A percentile compares a stretch with the other conserved stretches of the same genome.
These are phyloP conservation scores for Pteropus rufus DNA, from an alignment of 2,797 vertebrate genomes.

Conservation along the genomic window DNA sequence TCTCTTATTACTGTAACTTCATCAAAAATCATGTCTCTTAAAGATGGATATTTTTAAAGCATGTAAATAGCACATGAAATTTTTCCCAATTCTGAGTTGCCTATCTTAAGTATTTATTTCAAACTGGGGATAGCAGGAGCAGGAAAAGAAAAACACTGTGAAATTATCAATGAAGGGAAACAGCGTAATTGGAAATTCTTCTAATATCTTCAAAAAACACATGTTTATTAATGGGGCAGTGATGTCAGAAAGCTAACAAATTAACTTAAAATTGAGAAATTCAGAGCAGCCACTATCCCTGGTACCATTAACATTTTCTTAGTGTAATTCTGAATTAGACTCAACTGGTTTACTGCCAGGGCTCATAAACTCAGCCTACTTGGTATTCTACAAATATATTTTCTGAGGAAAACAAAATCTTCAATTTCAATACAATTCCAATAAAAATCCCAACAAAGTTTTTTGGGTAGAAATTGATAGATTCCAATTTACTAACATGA, in stretches of 20 bases:
- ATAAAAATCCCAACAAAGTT: neutral
- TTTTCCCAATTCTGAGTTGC: neutral
- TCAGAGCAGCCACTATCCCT: neutral
- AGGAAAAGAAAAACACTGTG: neutral
- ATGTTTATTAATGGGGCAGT: neutral
- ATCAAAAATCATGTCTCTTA: slow-evolving; percentile 5
- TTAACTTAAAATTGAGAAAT: neutral
- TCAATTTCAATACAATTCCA: neutral
- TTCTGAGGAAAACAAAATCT: neutral
- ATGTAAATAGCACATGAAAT: neutral
- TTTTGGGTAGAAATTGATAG: neutral
- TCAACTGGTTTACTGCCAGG: neutral
- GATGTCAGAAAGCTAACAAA: neutral
- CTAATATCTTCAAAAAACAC: neutral
- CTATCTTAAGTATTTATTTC: neutral
- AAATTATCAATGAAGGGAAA: neutral
- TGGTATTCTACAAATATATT: neutral
- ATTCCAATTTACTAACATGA: neutral
- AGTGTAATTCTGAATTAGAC: neutral
- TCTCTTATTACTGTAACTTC: neutral
- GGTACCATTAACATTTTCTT: neutral
- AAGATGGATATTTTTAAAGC: slow-evolving; percentile 30
- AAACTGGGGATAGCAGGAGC: neutral
- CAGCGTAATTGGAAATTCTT: neutral
- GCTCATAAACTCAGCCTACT: neutral